phyloP scores from a whole-genome alignment of 2,888 invertebrate genomes.

The Tinea semifulvella region DNA sequence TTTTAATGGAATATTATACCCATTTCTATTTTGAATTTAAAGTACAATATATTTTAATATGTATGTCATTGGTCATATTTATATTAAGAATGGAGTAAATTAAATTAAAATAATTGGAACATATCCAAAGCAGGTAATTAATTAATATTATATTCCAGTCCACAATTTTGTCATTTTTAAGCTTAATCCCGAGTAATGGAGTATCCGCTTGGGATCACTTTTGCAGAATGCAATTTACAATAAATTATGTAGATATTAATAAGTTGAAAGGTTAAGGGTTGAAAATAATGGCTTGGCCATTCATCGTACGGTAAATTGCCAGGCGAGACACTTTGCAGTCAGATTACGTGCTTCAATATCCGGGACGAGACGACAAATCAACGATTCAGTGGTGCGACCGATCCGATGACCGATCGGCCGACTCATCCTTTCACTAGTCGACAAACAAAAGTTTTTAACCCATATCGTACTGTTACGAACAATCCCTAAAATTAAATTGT shows the following conservation, averaged over 20 bases:
- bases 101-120: too few relatives aligned
- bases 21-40: too few relatives aligned
- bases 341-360: slow-evolving; percentile 67
- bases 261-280: slow-evolving; percentile 62
- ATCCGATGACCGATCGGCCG: slow-evolving; percentile 20
- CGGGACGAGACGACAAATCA: slow-evolving; percentile 33
- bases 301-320: slow-evolving; percentile 64
- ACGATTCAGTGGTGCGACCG: slow-evolving; percentile 22
- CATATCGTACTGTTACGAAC: background rate
- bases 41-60: too few relatives aligned
- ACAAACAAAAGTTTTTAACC: slow-evolving; percentile 31
- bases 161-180: slow-evolving; percentile 11
- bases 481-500: background rate
- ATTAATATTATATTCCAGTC: slow-evolving; percentile 9
- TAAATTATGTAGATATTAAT: slow-evolving; percentile 67
- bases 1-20: too few relatives aligned
- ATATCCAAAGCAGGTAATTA: background rate
- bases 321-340: slow-evolving; percentile 58
- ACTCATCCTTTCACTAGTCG: slow-evolving; percentile 23
- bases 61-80: too few relatives aligned
- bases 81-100: too few relatives aligned
- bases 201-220: slow-evolving; percentile 40
- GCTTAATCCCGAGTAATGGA: slow-evolving; percentile 12
- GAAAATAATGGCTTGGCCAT: slow-evolving; percentile 56
- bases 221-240: slow-evolving; percentile 64